Evolutionary conservation across 2,888 invertebrate genomes (phyloP).

Genomic region (Hipparchia sbordonii): DNA sequence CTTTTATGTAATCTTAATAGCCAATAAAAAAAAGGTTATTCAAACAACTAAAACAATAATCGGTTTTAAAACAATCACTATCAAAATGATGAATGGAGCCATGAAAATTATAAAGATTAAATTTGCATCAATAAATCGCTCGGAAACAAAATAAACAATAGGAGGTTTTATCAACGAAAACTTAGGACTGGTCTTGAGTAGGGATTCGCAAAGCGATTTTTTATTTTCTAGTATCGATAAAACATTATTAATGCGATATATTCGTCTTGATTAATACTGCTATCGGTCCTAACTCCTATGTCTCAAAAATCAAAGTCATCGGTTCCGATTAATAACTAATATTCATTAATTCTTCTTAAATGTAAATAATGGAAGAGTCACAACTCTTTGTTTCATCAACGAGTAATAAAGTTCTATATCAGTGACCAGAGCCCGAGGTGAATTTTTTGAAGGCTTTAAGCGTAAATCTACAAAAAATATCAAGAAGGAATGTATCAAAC

Average conservation of each 20-base stretch:
- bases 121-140: constrained; percentile 28
- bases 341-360: no score
- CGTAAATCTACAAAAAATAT: no score
- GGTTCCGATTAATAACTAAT: no score
- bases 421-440: no score
- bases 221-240: neutral
- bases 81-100: constrained; percentile 14
- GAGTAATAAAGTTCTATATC: no score
- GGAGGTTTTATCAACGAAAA: constrained; percentile 26
- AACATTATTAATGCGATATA: neutral
- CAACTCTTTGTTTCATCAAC: no score
- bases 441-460: no score
- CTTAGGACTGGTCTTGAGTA: constrained; percentile 8
- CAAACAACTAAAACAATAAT: constrained; percentile 3
- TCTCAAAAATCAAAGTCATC: no score
- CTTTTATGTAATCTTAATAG: neutral
- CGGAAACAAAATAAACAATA: constrained; percentile 30
- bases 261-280: neutral
- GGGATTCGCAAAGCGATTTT: constrained; percentile 1
- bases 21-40: neutral
- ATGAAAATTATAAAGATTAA: constrained; percentile 14
- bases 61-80: constrained; percentile 10
- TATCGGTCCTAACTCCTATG: no score
- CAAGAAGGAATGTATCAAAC: no score
- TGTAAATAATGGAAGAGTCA: no score